Conservation (phyloP, 2,113 vertebrate genomes). For the Proteles cristata region DNA sequence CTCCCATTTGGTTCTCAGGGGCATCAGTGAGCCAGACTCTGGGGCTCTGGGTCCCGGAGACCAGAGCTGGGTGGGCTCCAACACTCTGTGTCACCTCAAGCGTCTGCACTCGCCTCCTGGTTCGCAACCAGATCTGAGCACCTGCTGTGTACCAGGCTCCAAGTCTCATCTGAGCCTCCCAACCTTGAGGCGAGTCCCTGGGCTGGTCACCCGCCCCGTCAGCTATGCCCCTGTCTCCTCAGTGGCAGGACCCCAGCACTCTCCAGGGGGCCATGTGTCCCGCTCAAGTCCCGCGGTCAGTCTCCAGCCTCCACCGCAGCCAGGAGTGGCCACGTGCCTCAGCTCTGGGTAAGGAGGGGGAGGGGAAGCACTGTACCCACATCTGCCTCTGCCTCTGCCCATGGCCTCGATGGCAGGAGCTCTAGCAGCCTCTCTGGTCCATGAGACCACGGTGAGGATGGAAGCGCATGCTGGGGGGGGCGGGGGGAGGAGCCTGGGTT, state of each 20-base stretch:
- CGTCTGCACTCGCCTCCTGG: accelerated
- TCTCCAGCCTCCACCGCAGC: background rate
- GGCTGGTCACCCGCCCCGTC: background rate
- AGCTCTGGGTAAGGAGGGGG: background rate
- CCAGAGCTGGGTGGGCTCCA: too few relatives aligned
- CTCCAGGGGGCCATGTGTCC: background rate
- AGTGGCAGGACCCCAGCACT: background rate
- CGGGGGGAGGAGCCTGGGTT: accelerated
- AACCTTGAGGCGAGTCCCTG: accelerated
- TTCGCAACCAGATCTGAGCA: accelerated
- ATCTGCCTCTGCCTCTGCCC: background rate
- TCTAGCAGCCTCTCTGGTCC: background rate
- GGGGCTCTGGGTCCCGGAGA: background rate
- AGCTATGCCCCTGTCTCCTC: background rate
- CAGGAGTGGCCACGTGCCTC: background rate
- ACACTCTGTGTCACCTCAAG: background rate
- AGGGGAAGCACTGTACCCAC: accelerated
- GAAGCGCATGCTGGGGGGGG: too few relatives aligned
- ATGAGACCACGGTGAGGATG: accelerated
- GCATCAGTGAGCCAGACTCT: background rate
- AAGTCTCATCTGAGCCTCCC: background rate
- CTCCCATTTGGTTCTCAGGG: background rate
- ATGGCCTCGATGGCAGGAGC: background rate
- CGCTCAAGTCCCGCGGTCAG: background rate
- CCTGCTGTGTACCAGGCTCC: accelerated